Conservation (phyloP, 2,888 invertebrate species). For the Pogonocherus hispidulus region DNA sequence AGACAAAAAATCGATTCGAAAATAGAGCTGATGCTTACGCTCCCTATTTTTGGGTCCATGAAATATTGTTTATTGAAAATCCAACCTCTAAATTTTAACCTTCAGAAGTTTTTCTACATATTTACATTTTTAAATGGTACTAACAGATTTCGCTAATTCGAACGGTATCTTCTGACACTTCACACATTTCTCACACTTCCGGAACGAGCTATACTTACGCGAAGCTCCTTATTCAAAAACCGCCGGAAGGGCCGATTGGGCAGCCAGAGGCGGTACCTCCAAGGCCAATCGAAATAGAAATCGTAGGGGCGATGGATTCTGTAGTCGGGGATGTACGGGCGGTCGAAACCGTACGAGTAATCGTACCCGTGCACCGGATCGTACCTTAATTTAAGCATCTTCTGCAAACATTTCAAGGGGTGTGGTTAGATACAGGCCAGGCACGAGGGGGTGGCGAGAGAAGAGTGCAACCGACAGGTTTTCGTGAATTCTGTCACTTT, state of each 20-base stretch:
- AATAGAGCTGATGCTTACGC: no score
- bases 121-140: no score
- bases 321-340: slow-evolving; percentile 52
- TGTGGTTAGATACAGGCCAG: background rate
- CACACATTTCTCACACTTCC: background rate
- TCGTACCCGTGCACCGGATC: slow-evolving; percentile 55
- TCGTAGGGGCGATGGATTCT: slow-evolving; percentile 52
- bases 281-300: slow-evolving; percentile 57
- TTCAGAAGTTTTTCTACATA: no score
- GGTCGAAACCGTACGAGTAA: slow-evolving; percentile 46
- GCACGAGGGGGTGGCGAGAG: background rate
- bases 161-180: no score
- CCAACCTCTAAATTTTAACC: no score
- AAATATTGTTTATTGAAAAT: no score
- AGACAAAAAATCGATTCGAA: no score
- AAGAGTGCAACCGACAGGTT: background rate
- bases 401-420: slow-evolving; percentile 45
- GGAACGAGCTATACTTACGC: slow-evolving; percentile 50
- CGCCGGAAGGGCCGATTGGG: slow-evolving; percentile 53
- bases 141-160: no score
- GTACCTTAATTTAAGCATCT: slow-evolving; percentile 55
- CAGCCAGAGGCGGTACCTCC: slow-evolving; percentile 50
- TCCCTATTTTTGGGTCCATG: no score
- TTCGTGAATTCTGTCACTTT: background rate
- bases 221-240: slow-evolving; percentile 52